Evolutionary conservation across 2,113 vertebrate species (phyloP), one percentile per base, ranked within the genome.

Genomic region (Lepisosteus oculatus): DNA sequence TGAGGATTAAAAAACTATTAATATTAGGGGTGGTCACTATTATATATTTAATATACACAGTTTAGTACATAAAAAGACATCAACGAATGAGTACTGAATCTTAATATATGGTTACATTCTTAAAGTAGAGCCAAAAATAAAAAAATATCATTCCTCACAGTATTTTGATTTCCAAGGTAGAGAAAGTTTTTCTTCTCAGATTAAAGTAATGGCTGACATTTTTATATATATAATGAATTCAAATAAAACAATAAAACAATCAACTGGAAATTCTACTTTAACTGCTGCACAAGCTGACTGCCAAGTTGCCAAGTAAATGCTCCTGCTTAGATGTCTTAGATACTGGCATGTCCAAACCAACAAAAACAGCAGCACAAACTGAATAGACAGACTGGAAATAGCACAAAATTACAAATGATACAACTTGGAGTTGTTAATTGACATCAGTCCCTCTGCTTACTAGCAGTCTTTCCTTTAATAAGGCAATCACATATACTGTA

Each of bases 161-260:
- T 51, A 51, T 51, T 29, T 29, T 29, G 9, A 51, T 9, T 51
- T 51, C 9, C 47, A 51, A 51, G 47, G 5, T 51, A 6, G 47
- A 9, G 47, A 9, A 51, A 9, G 47, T 51, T 29, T 51, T 5
- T 51, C 47, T 6, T 51, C 47, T 51, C n/a, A 59, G n/a, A 3
- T 14, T 59, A 14, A 59, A 59, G 56, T 5, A 13, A 59, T 59
- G 57, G 57, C n/a, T 13, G 11, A 3, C 12, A 59, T 13, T 59
- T 13, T 59, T 59, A 59, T 3, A 11, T 3, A 8, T 7, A 59
- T 51, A 51, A 51, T 51, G 9, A 59, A 59, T 13, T 59, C 4
- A 59, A 59, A 59, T 59, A 3, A 13, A 59, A 59, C n/a, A 59
- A 59, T n/a, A 15, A 59, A 59, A 59, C 57, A n/a, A 59, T 59